Percentiles rank a stretch among this genome's conserved stretches.
Conservation (phyloP, 2,888 invertebrate species). For the Heliconius aoede region DNA sequence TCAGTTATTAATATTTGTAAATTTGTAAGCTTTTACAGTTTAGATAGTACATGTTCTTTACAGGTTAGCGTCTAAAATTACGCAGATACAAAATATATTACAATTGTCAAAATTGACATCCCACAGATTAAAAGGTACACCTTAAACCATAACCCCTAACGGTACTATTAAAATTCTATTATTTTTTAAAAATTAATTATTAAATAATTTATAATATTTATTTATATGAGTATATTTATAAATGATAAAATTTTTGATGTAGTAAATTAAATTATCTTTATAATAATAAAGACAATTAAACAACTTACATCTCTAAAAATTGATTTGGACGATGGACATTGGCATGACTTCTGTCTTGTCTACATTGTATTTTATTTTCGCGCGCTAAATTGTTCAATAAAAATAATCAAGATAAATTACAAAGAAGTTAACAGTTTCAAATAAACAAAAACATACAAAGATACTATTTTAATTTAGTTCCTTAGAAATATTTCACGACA, state of each 20-base stretch:
- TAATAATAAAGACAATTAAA: no score
- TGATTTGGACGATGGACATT: not conserved
- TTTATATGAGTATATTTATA: not conserved
- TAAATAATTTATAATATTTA: not conserved
- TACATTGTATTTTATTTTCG: conserved; percentile 5
- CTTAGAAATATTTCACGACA: not conserved
- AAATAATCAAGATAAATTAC: not conserved
- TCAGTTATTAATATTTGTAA: not conserved
- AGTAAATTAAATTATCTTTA: no score
- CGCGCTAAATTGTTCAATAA: conserved; percentile 21
- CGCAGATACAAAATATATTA: not conserved
- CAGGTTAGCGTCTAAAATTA: conserved; percentile 9
- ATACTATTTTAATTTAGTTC: not conserved
- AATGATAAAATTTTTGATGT: not conserved
- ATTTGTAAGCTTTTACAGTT: not conserved
- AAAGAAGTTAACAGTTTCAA: not conserved
- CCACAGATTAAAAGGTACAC: not conserved
- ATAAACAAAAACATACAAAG: not conserved
- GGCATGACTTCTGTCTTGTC: not conserved
- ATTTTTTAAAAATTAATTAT: not conserved
- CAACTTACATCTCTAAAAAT: not conserved
- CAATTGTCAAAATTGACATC: not conserved
- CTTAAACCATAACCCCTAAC: no score
- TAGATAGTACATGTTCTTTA: no score
- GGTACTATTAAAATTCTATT: not conserved